These are phyloP conservation scores for Hydrotaea diabolus DNA, from an alignment of 2,888 invertebrate genomes.

Conservation along the genomic window DNA sequence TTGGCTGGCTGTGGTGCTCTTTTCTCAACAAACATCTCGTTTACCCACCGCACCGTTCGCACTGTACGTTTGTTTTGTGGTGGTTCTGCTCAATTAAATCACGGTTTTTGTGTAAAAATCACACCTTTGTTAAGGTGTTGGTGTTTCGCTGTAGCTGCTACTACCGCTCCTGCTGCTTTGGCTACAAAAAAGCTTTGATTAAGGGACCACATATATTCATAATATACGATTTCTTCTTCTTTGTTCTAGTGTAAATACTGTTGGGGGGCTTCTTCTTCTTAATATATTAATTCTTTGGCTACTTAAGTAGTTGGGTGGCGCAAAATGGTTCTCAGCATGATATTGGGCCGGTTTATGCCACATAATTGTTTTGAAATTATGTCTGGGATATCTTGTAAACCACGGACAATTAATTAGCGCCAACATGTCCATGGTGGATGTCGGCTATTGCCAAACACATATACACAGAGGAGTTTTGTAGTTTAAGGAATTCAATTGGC, in stretches of 20 bases:
- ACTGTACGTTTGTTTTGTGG: conserved; percentile 42
- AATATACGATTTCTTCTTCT: not conserved
- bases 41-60: conserved; percentile 27
- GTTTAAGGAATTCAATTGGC: too few species aligned
- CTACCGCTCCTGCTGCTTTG: too few species aligned
- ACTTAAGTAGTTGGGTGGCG: not conserved
- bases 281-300: conserved; percentile 24
- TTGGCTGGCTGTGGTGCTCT: too few species aligned
- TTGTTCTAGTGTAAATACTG: not conserved
- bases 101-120: conserved; percentile 62
- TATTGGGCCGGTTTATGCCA: not conserved
- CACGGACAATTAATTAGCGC: too few species aligned
- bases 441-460: too few species aligned
- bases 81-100: conserved; percentile 77
- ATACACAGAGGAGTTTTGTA: too few species aligned
- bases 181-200: not conserved
- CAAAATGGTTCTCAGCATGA: conserved; percentile 22
- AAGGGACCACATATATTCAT: not conserved
- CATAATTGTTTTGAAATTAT: not conserved
- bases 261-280: not conserved
- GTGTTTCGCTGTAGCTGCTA: not conserved
- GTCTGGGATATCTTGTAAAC: too few species aligned
- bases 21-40: not conserved
- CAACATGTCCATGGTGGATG: too few species aligned
- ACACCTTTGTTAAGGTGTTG: conserved; percentile 18